phyloP scores from a whole-genome alignment of 2,797 vertebrate species.

The Syndactyla subalaris region DNA sequence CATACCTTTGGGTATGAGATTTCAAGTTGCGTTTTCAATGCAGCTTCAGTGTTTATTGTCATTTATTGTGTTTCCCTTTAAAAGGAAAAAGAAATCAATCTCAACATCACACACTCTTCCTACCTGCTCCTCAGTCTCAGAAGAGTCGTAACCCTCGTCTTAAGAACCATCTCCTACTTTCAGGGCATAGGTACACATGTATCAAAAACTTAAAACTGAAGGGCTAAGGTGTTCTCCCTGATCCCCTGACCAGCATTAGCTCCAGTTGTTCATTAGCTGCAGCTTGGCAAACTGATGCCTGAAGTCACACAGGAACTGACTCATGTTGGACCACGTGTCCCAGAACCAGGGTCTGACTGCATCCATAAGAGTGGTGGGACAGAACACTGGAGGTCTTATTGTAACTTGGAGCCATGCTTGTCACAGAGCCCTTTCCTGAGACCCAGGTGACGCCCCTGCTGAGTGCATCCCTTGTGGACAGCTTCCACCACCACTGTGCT shows the following conservation, averaged over 20 bases:
- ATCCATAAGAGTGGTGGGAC: neutral
- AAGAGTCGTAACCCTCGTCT: neutral
- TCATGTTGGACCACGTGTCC: fast-evolving
- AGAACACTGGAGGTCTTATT: neutral
- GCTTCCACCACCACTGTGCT: fast-evolving
- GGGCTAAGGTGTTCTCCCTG: neutral
- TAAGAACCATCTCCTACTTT: neutral
- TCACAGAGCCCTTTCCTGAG: neutral
- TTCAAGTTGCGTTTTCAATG: neutral
- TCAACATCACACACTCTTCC: neutral
- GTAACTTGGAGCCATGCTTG: neutral
- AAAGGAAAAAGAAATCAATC: neutral
- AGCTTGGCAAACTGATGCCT: neutral
- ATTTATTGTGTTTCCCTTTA: neutral
- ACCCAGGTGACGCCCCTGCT: neutral
- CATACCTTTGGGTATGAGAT: neutral
- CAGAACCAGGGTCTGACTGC: fast-evolving
- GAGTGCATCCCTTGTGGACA: neutral
- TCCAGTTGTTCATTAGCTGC: neutral
- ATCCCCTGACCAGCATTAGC: neutral
- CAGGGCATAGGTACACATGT: fast-evolving
- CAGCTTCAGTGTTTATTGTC: neutral
- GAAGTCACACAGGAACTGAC: neutral
- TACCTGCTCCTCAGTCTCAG: neutral
- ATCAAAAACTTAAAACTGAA: neutral